A percentile compares a stretch with the other conserved stretches of the same genome.
These are phyloP conservation scores for Apocrypta bakeri DNA, from an alignment of 1,140 invertebrate genomes.

Conservation along the genomic window DNA sequence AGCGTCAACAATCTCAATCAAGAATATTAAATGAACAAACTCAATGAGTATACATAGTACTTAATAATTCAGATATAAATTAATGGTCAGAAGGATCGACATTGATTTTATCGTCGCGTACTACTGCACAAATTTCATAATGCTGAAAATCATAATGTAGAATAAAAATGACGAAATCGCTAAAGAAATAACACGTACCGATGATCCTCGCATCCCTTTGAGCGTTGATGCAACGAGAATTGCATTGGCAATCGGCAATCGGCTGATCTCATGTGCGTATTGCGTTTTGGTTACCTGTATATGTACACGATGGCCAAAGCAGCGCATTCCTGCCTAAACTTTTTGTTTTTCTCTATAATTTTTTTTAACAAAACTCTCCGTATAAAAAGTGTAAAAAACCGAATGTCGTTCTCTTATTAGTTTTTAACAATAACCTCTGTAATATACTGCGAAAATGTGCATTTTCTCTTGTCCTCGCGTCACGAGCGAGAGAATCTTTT, in stretches of 20 bases:
- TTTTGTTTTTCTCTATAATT: slow-evolving; percentile 13
- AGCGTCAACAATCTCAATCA: too few relatives aligned
- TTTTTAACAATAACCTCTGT: slow-evolving; percentile 30
- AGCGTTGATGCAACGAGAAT: slow-evolving; percentile 53
- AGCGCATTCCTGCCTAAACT: slow-evolving; percentile 43
- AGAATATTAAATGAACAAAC: too few relatives aligned
- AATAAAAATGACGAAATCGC: neutral
- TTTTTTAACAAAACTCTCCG: slow-evolving; percentile 24
- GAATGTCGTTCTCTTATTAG: slow-evolving; percentile 44
- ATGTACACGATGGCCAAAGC: slow-evolving; percentile 39
- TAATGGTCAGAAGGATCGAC: too few relatives aligned
- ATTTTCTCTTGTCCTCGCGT: slow-evolving; percentile 42
- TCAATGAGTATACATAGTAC: too few relatives aligned
- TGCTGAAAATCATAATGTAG: neutral
- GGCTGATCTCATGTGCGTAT: slow-evolving; percentile 57
- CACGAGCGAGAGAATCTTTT: slow-evolving; percentile 24
- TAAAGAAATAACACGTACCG: neutral
- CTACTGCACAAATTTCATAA: slow-evolving; percentile 19
- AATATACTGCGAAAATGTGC: slow-evolving; percentile 40
- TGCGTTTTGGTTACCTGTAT: slow-evolving; percentile 47
- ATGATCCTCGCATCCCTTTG: slow-evolving; percentile 43
- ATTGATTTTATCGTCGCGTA: neutral
- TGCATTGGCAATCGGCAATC: slow-evolving; percentile 60
- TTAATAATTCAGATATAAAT: too few relatives aligned
- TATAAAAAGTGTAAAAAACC: slow-evolving; percentile 41